Evolutionary conservation across 2,888 invertebrate species (phyloP), one percentile per base, ranked within the genome.

Genomic region (Melanostoma scalare): DNA sequence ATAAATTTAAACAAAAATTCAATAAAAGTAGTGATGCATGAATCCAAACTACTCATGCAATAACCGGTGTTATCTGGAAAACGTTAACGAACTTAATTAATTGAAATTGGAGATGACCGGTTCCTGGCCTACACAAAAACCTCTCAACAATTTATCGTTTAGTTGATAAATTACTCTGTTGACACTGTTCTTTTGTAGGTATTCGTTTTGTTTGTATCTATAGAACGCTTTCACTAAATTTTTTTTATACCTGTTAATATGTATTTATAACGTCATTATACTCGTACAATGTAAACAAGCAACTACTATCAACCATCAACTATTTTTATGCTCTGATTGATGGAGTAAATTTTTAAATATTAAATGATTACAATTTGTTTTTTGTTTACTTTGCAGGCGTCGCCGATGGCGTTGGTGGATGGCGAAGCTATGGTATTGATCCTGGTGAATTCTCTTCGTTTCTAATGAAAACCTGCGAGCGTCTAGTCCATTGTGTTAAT

Each of bases 351-450:
- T 20, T 20, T 20, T 20, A 1, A 20, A 20, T 20, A 20, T 9
- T 42, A 2, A 31, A 9, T 40, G 6, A 31, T 42, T 56, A n/a
- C 20, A 20, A 20, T 20, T 20, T 20, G 20, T 20, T 20, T 20
- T 20, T 20, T 20, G 20, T 20, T 20, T 20, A 20, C 20, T 20
- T 20, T 91, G 6, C 89, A 98, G 99, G 99, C 89, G 98, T 99
- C 87, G 99, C 99, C 79, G 99, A 99, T 92, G 99, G 99, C 86
- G 99, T 99, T 69, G 99, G 99, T 72, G 99, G 99, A 65, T 99
- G 99, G 99, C 94, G 98, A 89, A 96, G 96, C 85, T 98, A 99
- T 91, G 99, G 99, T 65, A 96, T 99, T 87, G 99, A 99, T 92
- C 99, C 99, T 1, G 98, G 99, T 65, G 96, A 96, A 90, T 99